phyloP scores from a whole-genome alignment of 2,113 vertebrate genomes.

The Sciurus niger region DNA sequence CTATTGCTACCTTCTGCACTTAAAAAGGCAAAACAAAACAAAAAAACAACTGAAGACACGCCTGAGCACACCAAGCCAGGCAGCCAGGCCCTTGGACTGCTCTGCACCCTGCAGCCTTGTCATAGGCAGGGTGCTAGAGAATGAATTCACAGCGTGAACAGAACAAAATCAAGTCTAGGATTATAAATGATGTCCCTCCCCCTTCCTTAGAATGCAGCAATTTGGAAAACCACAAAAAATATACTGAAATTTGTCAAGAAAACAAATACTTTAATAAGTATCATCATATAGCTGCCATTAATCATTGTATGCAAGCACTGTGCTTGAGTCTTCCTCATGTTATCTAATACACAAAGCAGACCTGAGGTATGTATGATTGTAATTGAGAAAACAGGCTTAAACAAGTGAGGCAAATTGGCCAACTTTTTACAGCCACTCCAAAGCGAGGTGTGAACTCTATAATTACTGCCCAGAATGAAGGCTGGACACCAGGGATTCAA shows the following conservation, averaged over 20 bases:
- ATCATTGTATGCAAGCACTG: neutral
- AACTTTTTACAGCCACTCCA: neutral
- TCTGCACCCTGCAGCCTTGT: neutral
- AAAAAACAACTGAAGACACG: neutral
- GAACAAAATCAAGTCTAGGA: neutral
- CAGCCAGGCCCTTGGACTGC: neutral
- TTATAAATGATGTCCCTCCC: neutral
- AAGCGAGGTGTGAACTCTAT: neutral
- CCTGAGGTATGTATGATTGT: neutral
- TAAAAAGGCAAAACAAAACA: neutral
- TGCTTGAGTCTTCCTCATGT: neutral
- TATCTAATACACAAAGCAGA: neutral
- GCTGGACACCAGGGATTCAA: neutral
- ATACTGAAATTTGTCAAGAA: conserved; percentile 1
- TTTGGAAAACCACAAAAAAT: neutral
- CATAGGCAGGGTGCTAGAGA: too few species aligned
- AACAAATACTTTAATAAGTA: neutral
- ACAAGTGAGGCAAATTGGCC: neutral
- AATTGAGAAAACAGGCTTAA: neutral
- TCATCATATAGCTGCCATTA: neutral
- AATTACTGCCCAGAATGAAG: neutral
- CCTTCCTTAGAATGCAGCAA: neutral
- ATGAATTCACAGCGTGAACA: neutral
- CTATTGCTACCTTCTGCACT: neutral
- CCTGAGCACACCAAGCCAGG: too few species aligned